A percentile compares a stretch with the other conserved stretches of the same genome.
These are phyloP conservation scores for Saguinus midas DNA, from an alignment of 2,113 vertebrate species.

Conservation along the genomic window DNA sequence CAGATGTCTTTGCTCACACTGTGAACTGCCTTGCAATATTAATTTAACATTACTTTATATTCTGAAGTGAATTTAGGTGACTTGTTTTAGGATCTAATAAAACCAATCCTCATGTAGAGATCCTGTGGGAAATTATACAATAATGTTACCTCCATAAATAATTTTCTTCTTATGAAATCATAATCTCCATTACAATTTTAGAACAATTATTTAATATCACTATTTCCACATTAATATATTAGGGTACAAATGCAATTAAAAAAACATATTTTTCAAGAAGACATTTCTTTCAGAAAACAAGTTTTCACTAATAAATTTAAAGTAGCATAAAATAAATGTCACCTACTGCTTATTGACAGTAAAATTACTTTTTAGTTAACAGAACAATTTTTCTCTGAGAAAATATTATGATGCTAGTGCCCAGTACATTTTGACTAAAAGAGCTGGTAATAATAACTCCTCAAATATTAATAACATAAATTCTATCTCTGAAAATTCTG, in stretches of 20 bases:
- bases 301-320: slow-evolving; percentile 83
- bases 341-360: slow-evolving; percentile 50
- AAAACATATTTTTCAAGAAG: slow-evolving; percentile 66
- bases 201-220: slow-evolving; percentile 79
- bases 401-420: not conserved
- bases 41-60: slow-evolving; percentile 74
- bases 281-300: slow-evolving; percentile 67
- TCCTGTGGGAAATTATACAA: slow-evolving; percentile 80
- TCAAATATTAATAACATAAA: not conserved
- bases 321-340: slow-evolving; percentile 68
- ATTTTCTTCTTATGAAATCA: slow-evolving; percentile 83
- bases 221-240: slow-evolving; percentile 79
- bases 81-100: slow-evolving; percentile 80
- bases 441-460: not conserved
- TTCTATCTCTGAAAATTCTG: not conserved
- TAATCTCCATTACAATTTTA: slow-evolving; percentile 78
- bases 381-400: not conserved
- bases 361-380: slow-evolving; percentile 50
- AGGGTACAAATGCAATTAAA: slow-evolving; percentile 72
- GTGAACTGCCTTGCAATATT: slow-evolving; percentile 60
- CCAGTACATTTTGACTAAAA: not conserved
- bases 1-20: slow-evolving; percentile 79
- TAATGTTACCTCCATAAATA: slow-evolving; percentile 80
- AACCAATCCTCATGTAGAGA: slow-evolving; percentile 71
- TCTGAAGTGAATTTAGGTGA: slow-evolving; percentile 75